These are phyloP conservation scores for Prosapia bicincta DNA, from an alignment of 2,888 invertebrate species.

Conservation along the genomic window DNA sequence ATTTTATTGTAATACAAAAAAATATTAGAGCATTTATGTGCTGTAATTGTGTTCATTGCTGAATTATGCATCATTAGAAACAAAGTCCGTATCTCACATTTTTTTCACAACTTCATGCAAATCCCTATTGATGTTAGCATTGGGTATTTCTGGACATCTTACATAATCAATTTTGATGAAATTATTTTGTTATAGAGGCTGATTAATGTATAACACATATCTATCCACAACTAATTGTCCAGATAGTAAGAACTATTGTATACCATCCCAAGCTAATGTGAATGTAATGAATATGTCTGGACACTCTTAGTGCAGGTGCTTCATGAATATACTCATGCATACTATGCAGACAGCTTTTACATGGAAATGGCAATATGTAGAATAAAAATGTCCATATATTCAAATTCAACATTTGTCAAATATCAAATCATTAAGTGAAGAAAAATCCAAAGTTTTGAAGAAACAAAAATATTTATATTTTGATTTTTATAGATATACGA, in stretches of 20 bases:
- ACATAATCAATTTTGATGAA: constrained; percentile 16
- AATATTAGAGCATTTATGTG: too few relatives aligned
- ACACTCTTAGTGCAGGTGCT: constrained; percentile 40
- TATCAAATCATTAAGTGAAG: too few relatives aligned
- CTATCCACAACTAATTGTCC: constrained; percentile 39
- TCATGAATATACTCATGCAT: constrained; percentile 43
- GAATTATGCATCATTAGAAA: too few relatives aligned
- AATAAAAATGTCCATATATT: too few relatives aligned
- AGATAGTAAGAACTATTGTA: constrained; percentile 30
- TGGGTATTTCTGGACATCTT: constrained; percentile 41
- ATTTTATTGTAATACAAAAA: too few relatives aligned
- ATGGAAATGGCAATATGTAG: constrained; percentile 41
- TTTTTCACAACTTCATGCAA: constrained; percentile 39
- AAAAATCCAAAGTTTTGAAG: too few relatives aligned
- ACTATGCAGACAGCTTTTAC: constrained; percentile 39
- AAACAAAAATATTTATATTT: too few relatives aligned
- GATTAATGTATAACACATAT: constrained; percentile 34
- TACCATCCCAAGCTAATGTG: constrained; percentile 40
- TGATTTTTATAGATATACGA: too few relatives aligned
- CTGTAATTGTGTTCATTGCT: too few relatives aligned
- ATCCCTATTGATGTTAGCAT: constrained; percentile 37
- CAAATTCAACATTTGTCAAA: too few relatives aligned
- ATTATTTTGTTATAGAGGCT: constrained; percentile 12
- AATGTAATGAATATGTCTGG: constrained; percentile 40
- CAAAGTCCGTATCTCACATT: constrained; percentile 44